Percentiles rank a stretch among this genome's conserved stretches.
These are phyloP conservation scores for Paramuricea clavata DNA, from an alignment of 92 coral and sea anemone genomes.

Conservation along the genomic window DNA sequence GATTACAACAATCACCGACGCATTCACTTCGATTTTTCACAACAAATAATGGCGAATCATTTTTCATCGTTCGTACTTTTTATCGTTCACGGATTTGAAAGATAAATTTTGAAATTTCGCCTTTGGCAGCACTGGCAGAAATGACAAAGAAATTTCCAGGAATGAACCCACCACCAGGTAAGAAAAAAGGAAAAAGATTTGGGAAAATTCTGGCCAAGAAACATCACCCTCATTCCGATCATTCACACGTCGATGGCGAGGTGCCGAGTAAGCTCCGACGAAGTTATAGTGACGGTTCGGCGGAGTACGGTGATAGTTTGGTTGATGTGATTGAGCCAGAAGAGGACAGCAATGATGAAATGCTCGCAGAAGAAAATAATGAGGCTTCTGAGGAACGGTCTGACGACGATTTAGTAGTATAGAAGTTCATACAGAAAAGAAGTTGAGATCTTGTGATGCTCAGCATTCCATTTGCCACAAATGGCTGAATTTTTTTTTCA, in stretches of 20 bases:
- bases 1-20: conserved; percentile 1
- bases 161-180: background rate
- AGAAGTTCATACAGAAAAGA: too few species aligned
- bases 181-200: conserved; percentile 28
- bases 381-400: background rate
- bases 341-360: background rate
- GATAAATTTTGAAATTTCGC: conserved; percentile 4
- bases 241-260: conserved; percentile 18
- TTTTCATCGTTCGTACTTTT: background rate
- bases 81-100: background rate
- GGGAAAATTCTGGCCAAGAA: conserved; percentile 26
- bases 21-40: conserved; percentile 25
- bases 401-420: too few species aligned
- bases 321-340: background rate
- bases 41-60: background rate
- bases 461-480: too few species aligned
- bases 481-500: too few species aligned
- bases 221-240: background rate
- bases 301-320: background rate
- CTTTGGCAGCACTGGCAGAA: conserved; percentile 38
- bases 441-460: too few species aligned
- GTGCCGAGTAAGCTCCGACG: conserved; percentile 12
- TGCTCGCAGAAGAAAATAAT: background rate
- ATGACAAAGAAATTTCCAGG: conserved; percentile 4
- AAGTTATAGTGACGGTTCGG: background rate